Evolutionary conservation across 2,888 invertebrate species (phyloP).

Genomic region (Carabus problematicus): DNA sequence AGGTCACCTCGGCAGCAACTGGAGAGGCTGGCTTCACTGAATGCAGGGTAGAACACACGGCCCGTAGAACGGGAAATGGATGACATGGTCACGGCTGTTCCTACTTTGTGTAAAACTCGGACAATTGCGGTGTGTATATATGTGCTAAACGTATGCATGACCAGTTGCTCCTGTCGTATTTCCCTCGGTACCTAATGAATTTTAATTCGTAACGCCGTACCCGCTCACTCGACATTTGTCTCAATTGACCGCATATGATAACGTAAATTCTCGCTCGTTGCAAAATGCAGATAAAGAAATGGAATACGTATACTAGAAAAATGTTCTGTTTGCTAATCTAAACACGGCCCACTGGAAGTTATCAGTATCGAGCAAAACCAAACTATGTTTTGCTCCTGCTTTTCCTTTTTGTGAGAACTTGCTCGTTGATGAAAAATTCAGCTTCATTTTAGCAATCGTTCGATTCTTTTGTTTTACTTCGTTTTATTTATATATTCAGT

Average conservation of each 20-base stretch:
- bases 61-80: neutral
- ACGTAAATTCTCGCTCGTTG: neutral
- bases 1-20: constrained; percentile 3
- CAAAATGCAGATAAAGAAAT: neutral
- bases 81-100: constrained; percentile 19
- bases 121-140: constrained; percentile 24
- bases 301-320: neutral
- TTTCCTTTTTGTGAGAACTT: no score
- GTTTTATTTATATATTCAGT: no score
- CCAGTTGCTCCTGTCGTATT: constrained; percentile 34
- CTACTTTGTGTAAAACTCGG: constrained; percentile 30
- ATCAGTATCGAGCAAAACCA: neutral
- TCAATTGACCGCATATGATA: constrained; percentile 30
- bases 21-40: no score
- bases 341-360: constrained; percentile 17
- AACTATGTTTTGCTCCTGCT: no score
- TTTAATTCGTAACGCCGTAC: constrained; percentile 24
- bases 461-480: no score
- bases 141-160: constrained; percentile 31
- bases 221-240: constrained; percentile 14
- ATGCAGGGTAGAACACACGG: neutral
- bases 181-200: constrained; percentile 28
- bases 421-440: no score
- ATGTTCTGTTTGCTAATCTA: constrained; percentile 25
- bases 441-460: no score